These are phyloP conservation scores for Punctoribates punctum DNA, from an alignment of 2,888 invertebrate species.

Conservation along the genomic window DNA sequence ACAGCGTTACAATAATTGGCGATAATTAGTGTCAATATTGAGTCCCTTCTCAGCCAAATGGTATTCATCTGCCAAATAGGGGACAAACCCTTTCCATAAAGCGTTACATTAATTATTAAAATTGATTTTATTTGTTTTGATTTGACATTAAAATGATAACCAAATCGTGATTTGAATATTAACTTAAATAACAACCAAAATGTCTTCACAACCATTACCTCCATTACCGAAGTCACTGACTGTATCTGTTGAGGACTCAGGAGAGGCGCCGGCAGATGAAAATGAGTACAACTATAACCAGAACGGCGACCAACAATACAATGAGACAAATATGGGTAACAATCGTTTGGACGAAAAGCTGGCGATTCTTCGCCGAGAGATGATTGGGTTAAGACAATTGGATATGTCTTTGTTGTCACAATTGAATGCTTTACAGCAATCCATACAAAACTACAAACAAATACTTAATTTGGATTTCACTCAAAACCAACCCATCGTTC, in stretches of 20 bases:
- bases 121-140: too few relatives aligned
- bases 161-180: too few relatives aligned
- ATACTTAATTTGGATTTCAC: conserved; percentile 52
- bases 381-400: conserved; percentile 72
- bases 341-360: conserved; percentile 37
- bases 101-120: too few relatives aligned
- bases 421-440: conserved; percentile 85
- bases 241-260: neutral
- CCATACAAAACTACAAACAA: conserved; percentile 80
- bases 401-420: conserved; percentile 84
- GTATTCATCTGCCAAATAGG: too few relatives aligned
- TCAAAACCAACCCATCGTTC: neutral
- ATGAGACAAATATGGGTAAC: conserved; percentile 4
- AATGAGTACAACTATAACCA: neutral
- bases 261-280: neutral
- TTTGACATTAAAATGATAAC: too few relatives aligned
- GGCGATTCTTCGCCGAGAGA: conserved; percentile 33
- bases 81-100: too few relatives aligned
- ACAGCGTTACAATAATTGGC: too few relatives aligned
- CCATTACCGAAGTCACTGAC: conserved; percentile 40
- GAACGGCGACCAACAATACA: neutral
- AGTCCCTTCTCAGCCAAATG: too few relatives aligned
- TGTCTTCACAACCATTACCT: conserved; percentile 2
- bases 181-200: neutral
- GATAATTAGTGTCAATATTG: too few relatives aligned